These are phyloP conservation scores for Magallana ariakensis DNA, from an alignment of 1,140 invertebrate species.

Conservation along the genomic window DNA sequence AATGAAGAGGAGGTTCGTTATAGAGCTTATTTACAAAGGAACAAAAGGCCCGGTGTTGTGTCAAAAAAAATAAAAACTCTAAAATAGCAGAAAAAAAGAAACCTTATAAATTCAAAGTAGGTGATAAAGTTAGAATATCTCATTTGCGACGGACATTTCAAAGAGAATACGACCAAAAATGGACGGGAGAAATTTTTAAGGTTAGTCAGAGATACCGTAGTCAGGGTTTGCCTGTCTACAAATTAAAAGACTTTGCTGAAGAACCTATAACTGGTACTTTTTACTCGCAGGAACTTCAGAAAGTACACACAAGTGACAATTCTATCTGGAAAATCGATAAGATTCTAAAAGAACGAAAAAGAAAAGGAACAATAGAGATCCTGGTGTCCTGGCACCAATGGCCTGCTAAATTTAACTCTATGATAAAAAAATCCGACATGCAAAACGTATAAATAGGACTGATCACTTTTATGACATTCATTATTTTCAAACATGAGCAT, in stretches of 20 bases:
- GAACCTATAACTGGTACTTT: slow-evolving; percentile 36
- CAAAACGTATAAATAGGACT: not conserved
- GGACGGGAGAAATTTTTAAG: slow-evolving; percentile 47
- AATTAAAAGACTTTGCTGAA: not conserved
- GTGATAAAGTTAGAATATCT: slow-evolving; percentile 40
- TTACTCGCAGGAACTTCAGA: slow-evolving; percentile 39
- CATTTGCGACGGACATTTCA: slow-evolving; percentile 41
- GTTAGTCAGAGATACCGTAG: slow-evolving; percentile 9
- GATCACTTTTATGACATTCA: not conserved
- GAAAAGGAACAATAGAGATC: not conserved
- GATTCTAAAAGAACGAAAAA: slow-evolving; percentile 12
- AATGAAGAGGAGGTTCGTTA: no score
- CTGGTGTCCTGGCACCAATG: slow-evolving; percentile 39
- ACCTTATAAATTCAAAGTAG: slow-evolving; percentile 22
- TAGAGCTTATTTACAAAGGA: no score
- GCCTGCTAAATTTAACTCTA: slow-evolving; percentile 49
- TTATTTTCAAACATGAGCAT: slow-evolving; percentile 7
- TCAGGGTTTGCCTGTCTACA: slow-evolving; percentile 33
- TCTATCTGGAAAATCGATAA: slow-evolving; percentile 40
- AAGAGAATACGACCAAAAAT: slow-evolving; percentile 49
- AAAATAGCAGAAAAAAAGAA: slow-evolving; percentile 3
- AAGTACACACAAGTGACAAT: slow-evolving; percentile 19
- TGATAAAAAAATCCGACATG: slow-evolving; percentile 25
- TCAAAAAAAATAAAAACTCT: not conserved
- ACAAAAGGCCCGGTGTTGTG: no score